Percentiles rank a stretch among this genome's conserved stretches.
Conservation (phyloP, 1,140 invertebrate genomes). For the Panulirus ornatus region DNA sequence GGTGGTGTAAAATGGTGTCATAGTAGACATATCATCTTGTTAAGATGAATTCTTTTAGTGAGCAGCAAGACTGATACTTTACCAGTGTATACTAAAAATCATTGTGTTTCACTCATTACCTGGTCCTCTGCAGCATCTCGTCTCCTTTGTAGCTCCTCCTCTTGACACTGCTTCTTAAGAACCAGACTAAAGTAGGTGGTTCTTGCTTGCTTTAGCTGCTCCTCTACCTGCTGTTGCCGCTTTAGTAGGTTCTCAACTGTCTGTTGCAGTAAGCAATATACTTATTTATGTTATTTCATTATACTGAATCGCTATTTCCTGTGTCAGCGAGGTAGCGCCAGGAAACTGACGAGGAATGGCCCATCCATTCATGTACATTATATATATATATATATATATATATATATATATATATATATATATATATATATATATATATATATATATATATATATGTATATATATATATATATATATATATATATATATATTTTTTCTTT, state of each 20-base stretch:
- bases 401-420: conserved; percentile 1
- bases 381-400: conserved; percentile 21
- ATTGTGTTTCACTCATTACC: neutral
- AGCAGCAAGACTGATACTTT: too few relatives aligned
- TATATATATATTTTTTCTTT: neutral
- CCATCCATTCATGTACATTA: too few relatives aligned
- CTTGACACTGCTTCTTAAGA: conserved; percentile 30
- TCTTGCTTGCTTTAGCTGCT: conserved; percentile 45
- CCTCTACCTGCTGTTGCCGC: conserved; percentile 26
- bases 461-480: neutral
- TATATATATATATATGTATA: conserved; percentile 9
- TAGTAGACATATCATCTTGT: too few relatives aligned
- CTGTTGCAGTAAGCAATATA: too few relatives aligned
- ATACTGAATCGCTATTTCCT: too few relatives aligned
- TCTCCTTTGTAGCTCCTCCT: conserved; percentile 34
- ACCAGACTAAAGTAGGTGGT: conserved; percentile 41
- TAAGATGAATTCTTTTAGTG: too few relatives aligned
- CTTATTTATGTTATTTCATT: too few relatives aligned
- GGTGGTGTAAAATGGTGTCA: too few relatives aligned
- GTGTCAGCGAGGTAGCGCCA: too few relatives aligned
- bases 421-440: conserved; percentile 7
- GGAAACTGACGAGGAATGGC: too few relatives aligned
- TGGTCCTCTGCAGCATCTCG: conserved; percentile 26
- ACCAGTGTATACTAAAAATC: too few relatives aligned
- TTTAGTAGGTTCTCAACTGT: conserved; percentile 19